Conservation (phyloP, 2,888 invertebrate species). For the Micoletzkya japonica region DNA sequence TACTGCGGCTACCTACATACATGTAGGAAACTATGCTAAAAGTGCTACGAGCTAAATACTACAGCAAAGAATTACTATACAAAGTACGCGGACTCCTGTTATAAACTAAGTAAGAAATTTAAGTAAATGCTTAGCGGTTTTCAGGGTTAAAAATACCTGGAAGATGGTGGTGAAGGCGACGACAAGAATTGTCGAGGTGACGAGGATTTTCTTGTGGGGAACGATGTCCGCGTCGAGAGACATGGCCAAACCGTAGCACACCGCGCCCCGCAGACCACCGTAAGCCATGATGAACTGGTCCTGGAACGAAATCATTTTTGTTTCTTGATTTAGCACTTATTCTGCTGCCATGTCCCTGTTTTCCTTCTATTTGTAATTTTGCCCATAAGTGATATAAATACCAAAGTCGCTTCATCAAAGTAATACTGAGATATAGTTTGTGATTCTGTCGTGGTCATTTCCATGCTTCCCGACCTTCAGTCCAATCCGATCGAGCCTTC, state of each 20-base stretch:
- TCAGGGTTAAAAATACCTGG: too few species aligned
- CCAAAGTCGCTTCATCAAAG: too few species aligned
- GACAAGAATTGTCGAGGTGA: constrained; percentile 93
- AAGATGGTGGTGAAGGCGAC: constrained; percentile 97
- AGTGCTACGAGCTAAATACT: not conserved
- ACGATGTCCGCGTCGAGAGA: constrained; percentile 68
- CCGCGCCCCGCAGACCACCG: constrained; percentile 92
- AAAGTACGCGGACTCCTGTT: not conserved
- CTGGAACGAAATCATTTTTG: not conserved
- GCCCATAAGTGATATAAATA: too few species aligned
- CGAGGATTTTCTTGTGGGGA: constrained; percentile 87
- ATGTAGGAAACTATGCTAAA: too few species aligned
- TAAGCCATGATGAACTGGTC: constrained; percentile 85
- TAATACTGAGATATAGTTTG: too few species aligned
- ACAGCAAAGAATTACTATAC: not conserved
- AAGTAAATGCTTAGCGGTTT: not conserved
- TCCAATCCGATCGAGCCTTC: constrained; percentile 10
- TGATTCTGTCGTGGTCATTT: not conserved
- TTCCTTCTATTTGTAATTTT: not conserved
- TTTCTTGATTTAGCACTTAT: not conserved
- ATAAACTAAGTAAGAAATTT: not conserved
- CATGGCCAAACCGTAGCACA: constrained; percentile 82
- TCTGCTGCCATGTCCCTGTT: not conserved
- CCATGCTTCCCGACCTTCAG: not conserved
- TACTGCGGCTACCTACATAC: too few species aligned